Evolutionary conservation across 2,888 invertebrate species (phyloP).

Genomic region (Cryptocephalus primarius): DNA sequence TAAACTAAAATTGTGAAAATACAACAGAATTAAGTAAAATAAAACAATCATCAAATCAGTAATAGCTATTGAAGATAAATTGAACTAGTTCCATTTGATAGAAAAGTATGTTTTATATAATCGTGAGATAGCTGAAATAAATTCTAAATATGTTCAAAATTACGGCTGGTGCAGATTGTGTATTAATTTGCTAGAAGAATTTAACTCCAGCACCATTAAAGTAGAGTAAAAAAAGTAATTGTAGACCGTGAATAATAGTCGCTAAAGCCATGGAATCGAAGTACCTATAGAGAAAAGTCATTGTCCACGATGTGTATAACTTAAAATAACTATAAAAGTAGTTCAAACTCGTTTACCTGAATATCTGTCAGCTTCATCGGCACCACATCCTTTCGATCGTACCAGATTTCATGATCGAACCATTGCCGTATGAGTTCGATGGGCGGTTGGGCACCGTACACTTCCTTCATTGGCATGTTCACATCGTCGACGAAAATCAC

Average conservation of each 20-base stretch:
- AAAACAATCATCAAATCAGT: not conserved
- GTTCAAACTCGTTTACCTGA: conserved; percentile 43
- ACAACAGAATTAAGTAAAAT: conserved; percentile 1
- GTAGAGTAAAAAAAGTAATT: too few species aligned
- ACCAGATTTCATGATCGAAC: conserved; percentile 86
- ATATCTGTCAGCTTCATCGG: conserved; percentile 76
- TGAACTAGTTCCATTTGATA: too few species aligned
- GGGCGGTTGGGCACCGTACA: conserved; percentile 89
- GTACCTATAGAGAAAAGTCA: too few species aligned
- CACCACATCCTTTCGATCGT: conserved; percentile 69
- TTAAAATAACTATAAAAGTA: not conserved
- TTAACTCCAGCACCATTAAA: too few species aligned
- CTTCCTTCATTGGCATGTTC: conserved; percentile 87
- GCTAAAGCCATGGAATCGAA: too few species aligned
- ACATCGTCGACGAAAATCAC: conserved; percentile 92
- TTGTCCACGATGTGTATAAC: too few species aligned
- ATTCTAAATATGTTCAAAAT: too few species aligned
- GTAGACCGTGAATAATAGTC: too few species aligned
- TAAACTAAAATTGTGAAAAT: conserved; percentile 45
- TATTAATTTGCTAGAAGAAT: too few species aligned
- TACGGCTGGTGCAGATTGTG: too few species aligned
- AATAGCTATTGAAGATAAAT: not conserved
- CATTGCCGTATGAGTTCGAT: conserved; percentile 85
- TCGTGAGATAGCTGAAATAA: too few species aligned
- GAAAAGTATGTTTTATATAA: too few species aligned